phyloP scores from a whole-genome alignment of 2,888 invertebrate genomes.

The Limulus polyphemus region DNA sequence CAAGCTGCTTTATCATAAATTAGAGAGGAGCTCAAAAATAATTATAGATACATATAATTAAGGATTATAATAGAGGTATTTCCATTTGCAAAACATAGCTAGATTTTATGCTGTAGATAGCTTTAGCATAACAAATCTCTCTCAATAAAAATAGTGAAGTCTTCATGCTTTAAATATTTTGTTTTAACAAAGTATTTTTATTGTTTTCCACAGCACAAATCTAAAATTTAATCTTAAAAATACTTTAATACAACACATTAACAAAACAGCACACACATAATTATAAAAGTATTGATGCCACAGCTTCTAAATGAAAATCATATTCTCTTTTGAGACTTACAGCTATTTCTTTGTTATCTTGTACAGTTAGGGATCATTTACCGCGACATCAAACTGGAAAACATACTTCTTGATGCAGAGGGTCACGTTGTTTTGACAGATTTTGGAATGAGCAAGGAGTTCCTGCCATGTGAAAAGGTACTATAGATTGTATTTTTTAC shows the following conservation, averaged over 20 bases:
- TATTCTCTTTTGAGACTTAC: not conserved
- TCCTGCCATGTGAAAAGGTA: conserved; percentile 53
- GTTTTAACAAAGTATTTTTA: not conserved
- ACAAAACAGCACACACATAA: not conserved
- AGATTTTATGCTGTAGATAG: too few relatives aligned
- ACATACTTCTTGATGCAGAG: conserved; percentile 81
- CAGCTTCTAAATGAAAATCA: not conserved
- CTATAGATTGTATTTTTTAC: conserved; percentile 18
- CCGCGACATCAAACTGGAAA: conserved; percentile 93
- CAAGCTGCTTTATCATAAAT: too few relatives aligned
- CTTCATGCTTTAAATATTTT: not conserved
- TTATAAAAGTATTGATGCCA: conserved; percentile 1
- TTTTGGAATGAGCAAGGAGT: conserved; percentile 94
- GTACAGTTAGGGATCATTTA: conserved; percentile 92
- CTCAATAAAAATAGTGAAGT: too few relatives aligned
- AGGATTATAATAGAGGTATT: too few relatives aligned
- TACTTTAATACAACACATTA: not conserved
- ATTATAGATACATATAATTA: too few relatives aligned
- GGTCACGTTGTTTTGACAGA: conserved; percentile 95
- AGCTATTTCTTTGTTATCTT: conserved; percentile 12
- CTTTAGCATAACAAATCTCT: too few relatives aligned
- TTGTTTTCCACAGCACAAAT: not conserved
- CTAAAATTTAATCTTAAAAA: not conserved
- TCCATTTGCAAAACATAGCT: too few relatives aligned
- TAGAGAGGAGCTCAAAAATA: too few relatives aligned